These are phyloP conservation scores for Prosapia bicincta DNA, from an alignment of 2,888 invertebrate species.

Conservation along the genomic window DNA sequence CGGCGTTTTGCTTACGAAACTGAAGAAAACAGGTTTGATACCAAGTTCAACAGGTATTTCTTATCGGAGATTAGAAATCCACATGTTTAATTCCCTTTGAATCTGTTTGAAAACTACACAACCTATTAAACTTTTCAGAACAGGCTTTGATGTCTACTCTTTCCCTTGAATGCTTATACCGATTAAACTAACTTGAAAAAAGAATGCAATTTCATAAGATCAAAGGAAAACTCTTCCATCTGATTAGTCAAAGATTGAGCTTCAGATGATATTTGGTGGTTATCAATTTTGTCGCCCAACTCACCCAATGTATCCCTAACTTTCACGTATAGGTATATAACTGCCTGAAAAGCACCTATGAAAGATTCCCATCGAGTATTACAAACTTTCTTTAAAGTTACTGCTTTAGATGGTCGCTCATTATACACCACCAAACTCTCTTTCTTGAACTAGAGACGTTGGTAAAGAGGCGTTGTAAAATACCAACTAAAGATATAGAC, in stretches of 20 bases:
- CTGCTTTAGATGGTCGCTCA: slow-evolving; percentile 25
- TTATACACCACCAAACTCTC: slow-evolving; percentile 28
- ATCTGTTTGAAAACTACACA: no score
- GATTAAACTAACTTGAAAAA: no score
- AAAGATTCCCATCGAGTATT: slow-evolving; percentile 35
- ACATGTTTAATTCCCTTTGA: no score
- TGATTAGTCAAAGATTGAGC: no score
- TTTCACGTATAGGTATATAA: slow-evolving; percentile 30
- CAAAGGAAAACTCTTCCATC: neutral
- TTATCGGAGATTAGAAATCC: no score
- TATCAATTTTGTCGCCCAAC: neutral
- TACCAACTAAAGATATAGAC: slow-evolving; percentile 31
- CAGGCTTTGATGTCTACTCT: no score
- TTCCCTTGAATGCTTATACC: no score
- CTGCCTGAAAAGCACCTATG: slow-evolving; percentile 26
- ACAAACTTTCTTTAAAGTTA: slow-evolving; percentile 33
- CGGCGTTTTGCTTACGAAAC: no score
- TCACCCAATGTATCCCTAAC: neutral
- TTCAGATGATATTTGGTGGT: neutral
- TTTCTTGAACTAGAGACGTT: slow-evolving; percentile 28
- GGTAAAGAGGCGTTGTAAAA: slow-evolving; percentile 30
- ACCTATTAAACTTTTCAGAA: no score
- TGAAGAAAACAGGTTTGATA: no score
- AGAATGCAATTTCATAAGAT: neutral
- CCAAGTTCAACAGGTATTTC: no score